These are phyloP conservation scores for Acronicta aceris DNA, from an alignment of 2,888 invertebrate species.

Conservation along the genomic window DNA sequence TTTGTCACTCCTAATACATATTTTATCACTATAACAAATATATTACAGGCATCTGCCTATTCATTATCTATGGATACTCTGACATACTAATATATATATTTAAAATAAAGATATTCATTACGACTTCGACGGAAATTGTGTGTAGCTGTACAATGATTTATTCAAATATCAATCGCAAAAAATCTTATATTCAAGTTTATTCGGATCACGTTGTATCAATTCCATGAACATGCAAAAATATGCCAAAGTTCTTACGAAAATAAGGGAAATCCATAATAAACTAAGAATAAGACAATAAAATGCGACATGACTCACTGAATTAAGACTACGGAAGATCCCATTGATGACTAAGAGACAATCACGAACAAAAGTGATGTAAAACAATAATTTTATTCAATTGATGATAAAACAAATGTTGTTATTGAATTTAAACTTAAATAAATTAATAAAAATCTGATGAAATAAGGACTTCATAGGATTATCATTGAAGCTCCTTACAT, in stretches of 20 bases:
- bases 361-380: slow-evolving; percentile 1
- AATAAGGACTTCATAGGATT: too few species aligned
- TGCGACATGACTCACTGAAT: slow-evolving; percentile 15
- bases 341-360: slow-evolving; percentile 16
- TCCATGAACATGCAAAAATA: neutral
- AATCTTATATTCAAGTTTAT: neutral
- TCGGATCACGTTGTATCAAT: neutral
- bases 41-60: too few species aligned
- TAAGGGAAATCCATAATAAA: slow-evolving; percentile 3
- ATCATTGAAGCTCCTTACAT: too few species aligned
- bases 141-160: too few species aligned
- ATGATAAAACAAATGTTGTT: neutral
- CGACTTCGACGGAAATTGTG: too few species aligned
- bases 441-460: neutral
- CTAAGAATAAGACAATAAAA: neutral
- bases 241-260: slow-evolving; percentile 1
- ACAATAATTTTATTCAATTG: neutral
- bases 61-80: too few species aligned
- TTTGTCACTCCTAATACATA: too few species aligned
- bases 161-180: too few species aligned
- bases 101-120: too few species aligned
- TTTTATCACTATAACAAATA: too few species aligned
- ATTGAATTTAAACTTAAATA: neutral
- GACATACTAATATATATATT: too few species aligned
- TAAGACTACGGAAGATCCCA: neutral